Percentiles rank a stretch among this genome's conserved stretches.
Conservation (phyloP, 2,888 invertebrate species). For the Criorhina ranunculi region DNA sequence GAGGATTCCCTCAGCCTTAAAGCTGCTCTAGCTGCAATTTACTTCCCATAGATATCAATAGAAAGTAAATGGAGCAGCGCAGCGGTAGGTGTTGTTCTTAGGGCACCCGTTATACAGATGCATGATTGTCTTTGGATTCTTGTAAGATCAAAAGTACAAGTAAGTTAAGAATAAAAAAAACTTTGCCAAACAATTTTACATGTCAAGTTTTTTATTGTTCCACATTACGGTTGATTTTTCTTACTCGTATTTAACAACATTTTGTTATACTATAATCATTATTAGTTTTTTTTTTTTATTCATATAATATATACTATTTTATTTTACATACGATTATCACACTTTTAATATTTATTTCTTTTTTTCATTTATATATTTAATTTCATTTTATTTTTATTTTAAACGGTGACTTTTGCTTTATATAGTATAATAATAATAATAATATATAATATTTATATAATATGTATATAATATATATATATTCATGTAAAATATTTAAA, state of each 20-base stretch:
- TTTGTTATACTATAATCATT: constrained; percentile 65
- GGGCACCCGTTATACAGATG: too few relatives aligned
- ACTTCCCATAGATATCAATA: too few relatives aligned
- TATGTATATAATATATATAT: constrained; percentile 79
- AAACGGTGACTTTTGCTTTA: constrained; percentile 74
- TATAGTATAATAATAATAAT: constrained; percentile 78
- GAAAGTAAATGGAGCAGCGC: too few relatives aligned
- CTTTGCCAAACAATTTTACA: constrained; percentile 15
- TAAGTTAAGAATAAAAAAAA: not conserved
- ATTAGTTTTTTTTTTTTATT: constrained; percentile 51
- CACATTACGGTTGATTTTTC: constrained; percentile 72
- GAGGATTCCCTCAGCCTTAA: too few relatives aligned
- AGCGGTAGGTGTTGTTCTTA: too few relatives aligned
- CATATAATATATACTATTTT: constrained; percentile 63
- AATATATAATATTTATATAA: constrained; percentile 78
- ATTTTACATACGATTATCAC: constrained; percentile 80
- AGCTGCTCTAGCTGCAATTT: too few relatives aligned
- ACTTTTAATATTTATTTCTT: constrained; percentile 80
- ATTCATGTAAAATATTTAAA: constrained; percentile 79
- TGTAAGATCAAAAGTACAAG: too few relatives aligned
- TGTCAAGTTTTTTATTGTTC: constrained; percentile 73
- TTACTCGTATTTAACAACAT: constrained; percentile 74
- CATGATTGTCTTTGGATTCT: too few relatives aligned
- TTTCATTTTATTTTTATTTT: too few relatives aligned
- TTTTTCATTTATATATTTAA: constrained; percentile 41